Base-by-base conservation (phyloP, 2,888 invertebrate genomes). In the Piscicola geometra region DNA sequence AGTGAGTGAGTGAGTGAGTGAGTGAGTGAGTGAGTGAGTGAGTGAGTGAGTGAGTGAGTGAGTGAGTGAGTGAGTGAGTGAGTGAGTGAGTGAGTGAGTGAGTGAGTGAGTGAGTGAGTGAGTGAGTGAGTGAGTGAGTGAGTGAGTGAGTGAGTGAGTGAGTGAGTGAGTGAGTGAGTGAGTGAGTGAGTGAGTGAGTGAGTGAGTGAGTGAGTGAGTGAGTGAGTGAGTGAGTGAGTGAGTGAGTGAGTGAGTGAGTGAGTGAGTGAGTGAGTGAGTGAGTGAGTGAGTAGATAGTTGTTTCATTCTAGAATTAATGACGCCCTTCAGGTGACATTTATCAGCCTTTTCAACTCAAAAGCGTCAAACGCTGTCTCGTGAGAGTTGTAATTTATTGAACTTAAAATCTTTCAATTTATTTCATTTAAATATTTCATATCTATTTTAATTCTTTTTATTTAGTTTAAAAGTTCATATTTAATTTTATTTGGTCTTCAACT, bases 201-300 rank as follows among this genome's bases (percentile, higher is more conserved):
- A 66, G 74, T 74, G 66, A 41, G 64, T 74, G 74, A 74, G 66
- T 75, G 75, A 69, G 75, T 75, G 75, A 75, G 75, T 75, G 75
- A 75, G 67, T 75, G 68, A 75, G 75, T 75, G 68, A 75, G 68
- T 75, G 75, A 75, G 75, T 75, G 75, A 75, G 75, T 75, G 75
- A 75, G 75, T 75, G 75, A 69, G 75, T 75, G 75, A 75, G 75
- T 75, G 75, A 75, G 75, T 75, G 75, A 75, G 67, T 75, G 68
- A 75, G 75, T 75, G 75, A 75, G 75, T 75, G 67, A 75, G 75
- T 75, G 75, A 75, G 75, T 75, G 75, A 75, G 75, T 75, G 75
- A 75, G 75, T 68, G 75, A 75, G 75, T 68, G 75, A 75, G 75
- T 50, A 66, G 36, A 56, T 28, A 30, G n/a, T 1, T 18, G 28